These are phyloP conservation scores for Ochropacha duplaris DNA, from an alignment of 2,888 invertebrate genomes.

Conservation along the genomic window DNA sequence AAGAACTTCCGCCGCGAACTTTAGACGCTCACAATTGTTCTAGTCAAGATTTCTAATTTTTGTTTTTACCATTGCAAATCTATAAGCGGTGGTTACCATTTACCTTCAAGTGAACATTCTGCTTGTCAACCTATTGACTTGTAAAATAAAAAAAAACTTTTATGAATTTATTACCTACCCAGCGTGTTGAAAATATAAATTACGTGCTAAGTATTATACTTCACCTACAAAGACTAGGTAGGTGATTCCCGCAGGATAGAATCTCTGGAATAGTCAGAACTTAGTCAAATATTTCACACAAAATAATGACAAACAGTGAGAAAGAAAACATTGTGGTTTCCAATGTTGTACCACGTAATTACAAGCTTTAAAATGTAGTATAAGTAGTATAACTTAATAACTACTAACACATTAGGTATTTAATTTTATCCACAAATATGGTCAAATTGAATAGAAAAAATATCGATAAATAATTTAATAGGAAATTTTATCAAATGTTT, in stretches of 20 bases:
- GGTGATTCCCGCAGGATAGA: background rate
- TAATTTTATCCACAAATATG: background rate
- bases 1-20: constrained; percentile 85
- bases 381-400: background rate
- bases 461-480: background rate
- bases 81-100: too few relatives aligned
- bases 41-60: constrained; percentile 80
- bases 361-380: constrained; percentile 16
- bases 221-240: background rate
- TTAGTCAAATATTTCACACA: background rate
- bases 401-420: background rate
- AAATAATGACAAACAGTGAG: background rate
- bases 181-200: background rate
- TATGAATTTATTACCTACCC: background rate
- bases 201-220: background rate
- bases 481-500: background rate
- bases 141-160: background rate
- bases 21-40: constrained; percentile 85
- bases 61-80: too few relatives aligned
- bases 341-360: constrained; percentile 5
- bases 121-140: too few relatives aligned
- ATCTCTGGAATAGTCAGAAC: background rate
- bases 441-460: constrained; percentile 7
- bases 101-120: too few relatives aligned
- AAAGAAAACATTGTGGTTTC: constrained; percentile 11